These are phyloP conservation scores for Arrhopalites spinosus DNA, from an alignment of 2,888 invertebrate genomes.

Conservation along the genomic window DNA sequence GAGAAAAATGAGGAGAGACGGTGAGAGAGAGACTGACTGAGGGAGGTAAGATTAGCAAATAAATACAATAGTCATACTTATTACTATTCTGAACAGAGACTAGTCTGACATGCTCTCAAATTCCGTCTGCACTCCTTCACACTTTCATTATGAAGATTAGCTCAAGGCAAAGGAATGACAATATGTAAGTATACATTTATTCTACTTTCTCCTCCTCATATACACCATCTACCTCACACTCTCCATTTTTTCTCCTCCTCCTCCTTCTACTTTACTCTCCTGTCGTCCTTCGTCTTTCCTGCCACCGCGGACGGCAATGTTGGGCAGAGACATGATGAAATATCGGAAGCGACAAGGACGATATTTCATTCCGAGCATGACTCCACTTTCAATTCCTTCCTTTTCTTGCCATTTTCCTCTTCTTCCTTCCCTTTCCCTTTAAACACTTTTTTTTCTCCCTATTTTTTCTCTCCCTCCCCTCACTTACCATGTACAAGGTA, in stretches of 20 bases:
- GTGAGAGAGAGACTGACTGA: no score
- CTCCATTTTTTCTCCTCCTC: not conserved
- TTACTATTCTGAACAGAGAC: slow-evolving; percentile 1
- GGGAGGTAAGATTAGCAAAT: no score
- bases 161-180: not conserved
- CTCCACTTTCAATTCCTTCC: slow-evolving; percentile 21
- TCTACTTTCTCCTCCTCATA: not conserved
- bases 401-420: not conserved
- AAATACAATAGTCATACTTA: not conserved
- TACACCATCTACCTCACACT: not conserved
- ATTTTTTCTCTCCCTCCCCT: slow-evolving; percentile 2
- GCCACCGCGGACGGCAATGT: not conserved
- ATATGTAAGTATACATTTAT: not conserved
- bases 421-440: slow-evolving; percentile 6
- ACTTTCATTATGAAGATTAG: slow-evolving; percentile 22
- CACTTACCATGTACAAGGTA: not conserved
- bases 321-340: slow-evolving; percentile 37
- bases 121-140: slow-evolving; percentile 2
- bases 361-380: slow-evolving; percentile 41
- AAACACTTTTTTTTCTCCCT: slow-evolving; percentile 16
- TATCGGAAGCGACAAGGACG: slow-evolving; percentile 38
- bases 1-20: no score
- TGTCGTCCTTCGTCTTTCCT: not conserved
- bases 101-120: not conserved
- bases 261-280: not conserved